Base-by-base conservation (phyloP, 2,113 vertebrate species). In the Carettochelys insculpta region DNA sequence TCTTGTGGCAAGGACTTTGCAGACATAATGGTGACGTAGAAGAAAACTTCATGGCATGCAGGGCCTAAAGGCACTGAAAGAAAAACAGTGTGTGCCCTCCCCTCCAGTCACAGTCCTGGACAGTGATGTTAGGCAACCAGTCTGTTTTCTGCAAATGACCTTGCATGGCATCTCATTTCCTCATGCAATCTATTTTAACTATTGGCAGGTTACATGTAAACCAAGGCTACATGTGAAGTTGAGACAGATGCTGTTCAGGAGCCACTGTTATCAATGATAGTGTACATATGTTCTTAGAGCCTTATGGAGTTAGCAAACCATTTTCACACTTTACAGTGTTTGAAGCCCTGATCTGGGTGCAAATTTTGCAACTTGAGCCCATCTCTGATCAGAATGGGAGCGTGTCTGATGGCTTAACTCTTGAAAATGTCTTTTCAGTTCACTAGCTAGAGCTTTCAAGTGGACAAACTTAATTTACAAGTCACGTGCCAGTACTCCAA, bases 1-100 rank as follows among this genome's bases (percentile, higher is more conserved):
- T 31, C 51, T 48, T 71, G 51, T 81, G 86, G 77, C 76, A 76
- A 0, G 0, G 80, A 47, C n/a, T 61, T 47, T 77, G 41, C 8
- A 77, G 45, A 27, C 9, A 34, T 56, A 43, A 6, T 75, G 17
- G 10, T 19, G 11, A 29, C 38, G 14, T 4, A 78, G 83, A 56
- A 65, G 77, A 54, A 65, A 65, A n/a, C 77, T 85, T 34, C 13
- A 38, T 50, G 29, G 52, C 41, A 52, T 48, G 11, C 12, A 14
- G 77, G 47, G 34, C 52, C 8, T 52, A 45, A 31, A 76, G 52
- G 61, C 41, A 52, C 45, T 43, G 76, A 68, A 47, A 54, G 41
- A 51, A 50, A 11, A 75, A 11, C 54, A 48, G 52, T 84, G 24
- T 2, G 17, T 1, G 1, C 50, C 82, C 47, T 20, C 65, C 83